phyloP scores from a whole-genome alignment of 2,113 vertebrate genomes.

The Empidonax alnorum region DNA sequence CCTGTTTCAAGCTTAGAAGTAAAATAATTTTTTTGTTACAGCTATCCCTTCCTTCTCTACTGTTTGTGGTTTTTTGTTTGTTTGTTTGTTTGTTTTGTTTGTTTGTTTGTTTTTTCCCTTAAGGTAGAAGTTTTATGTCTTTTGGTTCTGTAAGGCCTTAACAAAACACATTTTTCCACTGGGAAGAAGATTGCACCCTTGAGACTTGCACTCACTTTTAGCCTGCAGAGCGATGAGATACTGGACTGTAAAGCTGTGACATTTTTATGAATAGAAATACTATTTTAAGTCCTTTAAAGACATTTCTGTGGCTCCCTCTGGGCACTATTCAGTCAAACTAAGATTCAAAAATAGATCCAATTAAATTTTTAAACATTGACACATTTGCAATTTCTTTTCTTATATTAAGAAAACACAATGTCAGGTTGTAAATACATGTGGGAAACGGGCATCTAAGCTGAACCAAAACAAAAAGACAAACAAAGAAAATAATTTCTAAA shows the following conservation, averaged over 20 bases:
- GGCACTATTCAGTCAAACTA: background rate
- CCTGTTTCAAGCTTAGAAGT: background rate
- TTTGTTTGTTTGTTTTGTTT: background rate
- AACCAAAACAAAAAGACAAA: background rate
- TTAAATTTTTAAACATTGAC: slow-evolving; percentile 8
- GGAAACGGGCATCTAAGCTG: background rate
- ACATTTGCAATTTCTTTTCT: background rate
- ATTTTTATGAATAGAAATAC: slow-evolving; percentile 50
- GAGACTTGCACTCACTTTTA: background rate
- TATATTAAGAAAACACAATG: background rate
- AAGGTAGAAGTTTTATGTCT: background rate
- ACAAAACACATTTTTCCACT: background rate
- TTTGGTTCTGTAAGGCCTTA: background rate
- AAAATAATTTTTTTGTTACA: background rate
- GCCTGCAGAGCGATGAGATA: background rate
- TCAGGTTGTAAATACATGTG: background rate
- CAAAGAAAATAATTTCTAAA: background rate
- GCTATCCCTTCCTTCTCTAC: background rate
- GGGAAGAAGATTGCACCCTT: background rate
- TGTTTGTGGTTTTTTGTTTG: background rate
- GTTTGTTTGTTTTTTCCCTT: background rate
- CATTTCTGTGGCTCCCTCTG: slow-evolving; percentile 8
- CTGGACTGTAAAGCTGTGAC: slow-evolving; percentile 3
- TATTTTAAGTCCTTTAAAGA: slow-evolving; percentile 39
- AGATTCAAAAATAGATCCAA: slow-evolving; percentile 7